These are phyloP conservation scores for Phyllotis vaccarum DNA, from an alignment of 2,797 vertebrate species.

Conservation along the genomic window DNA sequence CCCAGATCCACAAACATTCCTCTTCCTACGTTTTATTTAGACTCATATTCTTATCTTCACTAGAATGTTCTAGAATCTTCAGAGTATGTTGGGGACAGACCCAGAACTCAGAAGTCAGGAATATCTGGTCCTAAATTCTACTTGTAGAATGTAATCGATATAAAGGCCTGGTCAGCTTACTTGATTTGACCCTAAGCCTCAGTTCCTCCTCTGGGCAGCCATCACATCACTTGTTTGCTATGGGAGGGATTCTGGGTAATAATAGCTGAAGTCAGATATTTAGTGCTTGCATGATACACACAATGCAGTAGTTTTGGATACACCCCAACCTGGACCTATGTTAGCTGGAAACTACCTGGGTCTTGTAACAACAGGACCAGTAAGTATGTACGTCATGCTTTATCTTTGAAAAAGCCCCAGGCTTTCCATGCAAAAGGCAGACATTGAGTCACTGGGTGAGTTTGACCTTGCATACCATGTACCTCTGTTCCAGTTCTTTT, in stretches of 20 bases:
- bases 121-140: background rate
- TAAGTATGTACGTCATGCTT: background rate
- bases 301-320: background rate
- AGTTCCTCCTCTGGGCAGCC: background rate
- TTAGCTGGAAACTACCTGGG: background rate
- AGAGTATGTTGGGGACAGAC: background rate
- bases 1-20: background rate
- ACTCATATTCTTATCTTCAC: background rate
- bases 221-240: background rate
- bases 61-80: constrained; percentile 18
- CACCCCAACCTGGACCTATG: background rate
- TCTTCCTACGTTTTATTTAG: background rate
- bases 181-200: background rate
- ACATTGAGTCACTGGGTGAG: background rate
- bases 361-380: background rate
- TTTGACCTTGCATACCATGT: background rate
- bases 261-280: background rate
- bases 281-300: background rate
- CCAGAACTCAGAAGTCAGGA: background rate
- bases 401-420: background rate
- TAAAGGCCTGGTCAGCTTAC: background rate
- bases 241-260: background rate
- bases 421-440: background rate
- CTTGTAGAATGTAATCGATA: background rate
- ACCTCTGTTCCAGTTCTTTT: background rate